Evolutionary conservation across 2,113 vertebrate species (phyloP).

Genomic region (Conger conger): DNA sequence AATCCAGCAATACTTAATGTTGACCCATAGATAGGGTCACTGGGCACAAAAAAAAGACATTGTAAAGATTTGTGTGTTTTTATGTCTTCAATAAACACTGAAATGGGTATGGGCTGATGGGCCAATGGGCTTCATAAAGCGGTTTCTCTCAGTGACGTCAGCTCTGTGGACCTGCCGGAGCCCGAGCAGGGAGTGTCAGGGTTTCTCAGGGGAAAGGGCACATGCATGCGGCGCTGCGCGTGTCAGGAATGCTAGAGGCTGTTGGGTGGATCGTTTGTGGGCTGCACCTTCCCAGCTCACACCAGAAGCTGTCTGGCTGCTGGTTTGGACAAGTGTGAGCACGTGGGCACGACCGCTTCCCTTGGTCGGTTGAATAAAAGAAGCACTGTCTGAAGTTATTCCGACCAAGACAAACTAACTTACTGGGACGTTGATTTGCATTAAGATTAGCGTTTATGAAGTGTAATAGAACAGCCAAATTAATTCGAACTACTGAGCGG

Average conservation of each 20-base stretch:
- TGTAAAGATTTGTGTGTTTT: background rate
- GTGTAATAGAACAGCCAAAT: no score
- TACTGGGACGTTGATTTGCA: background rate
- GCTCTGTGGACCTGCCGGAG: background rate
- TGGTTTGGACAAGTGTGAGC: background rate
- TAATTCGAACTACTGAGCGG: background rate
- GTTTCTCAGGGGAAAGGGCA: background rate
- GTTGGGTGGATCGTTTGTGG: background rate
- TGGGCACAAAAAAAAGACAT: no score
- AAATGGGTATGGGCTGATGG: background rate
- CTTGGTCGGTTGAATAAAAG: background rate
- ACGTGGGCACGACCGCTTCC: background rate
- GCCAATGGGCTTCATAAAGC: background rate
- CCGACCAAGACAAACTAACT: background rate
- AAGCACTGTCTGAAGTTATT: background rate
- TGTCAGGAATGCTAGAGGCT: background rate
- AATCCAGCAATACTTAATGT: no score
- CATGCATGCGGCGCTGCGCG: background rate
- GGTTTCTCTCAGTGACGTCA: background rate
- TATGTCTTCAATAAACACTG: background rate
- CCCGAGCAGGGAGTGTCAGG: background rate
- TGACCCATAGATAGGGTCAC: no score
- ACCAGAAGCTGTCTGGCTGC: background rate
- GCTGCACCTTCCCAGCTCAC: background rate
- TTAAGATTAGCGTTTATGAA: background rate